Evolutionary conservation across 1,140 invertebrate species (phyloP).

Genomic region (Cephus cinctus): DNA sequence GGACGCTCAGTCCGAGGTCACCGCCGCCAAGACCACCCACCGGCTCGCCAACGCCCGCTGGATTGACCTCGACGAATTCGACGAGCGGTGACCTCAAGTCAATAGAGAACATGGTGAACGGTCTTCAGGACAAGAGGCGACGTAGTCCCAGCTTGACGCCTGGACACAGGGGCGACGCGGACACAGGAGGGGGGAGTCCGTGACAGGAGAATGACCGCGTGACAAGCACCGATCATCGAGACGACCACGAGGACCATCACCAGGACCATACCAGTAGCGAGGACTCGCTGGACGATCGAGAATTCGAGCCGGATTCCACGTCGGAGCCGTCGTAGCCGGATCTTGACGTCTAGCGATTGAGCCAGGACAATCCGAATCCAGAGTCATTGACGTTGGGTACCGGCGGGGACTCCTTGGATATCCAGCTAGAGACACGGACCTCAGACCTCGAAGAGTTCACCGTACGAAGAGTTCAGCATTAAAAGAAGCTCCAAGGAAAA

Average conservation of each 20-base stretch:
- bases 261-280: constrained; percentile 20
- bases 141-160: constrained; percentile 42
- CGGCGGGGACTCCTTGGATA: too few species aligned
- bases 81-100: constrained; percentile 81
- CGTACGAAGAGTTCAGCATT: too few species aligned
- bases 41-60: constrained; percentile 60
- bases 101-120: constrained; percentile 97
- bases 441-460: too few species aligned
- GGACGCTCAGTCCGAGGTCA: constrained; percentile 67
- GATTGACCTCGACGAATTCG: constrained; percentile 36
- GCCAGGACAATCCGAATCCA: too few species aligned
- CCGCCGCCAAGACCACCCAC: constrained; percentile 61
- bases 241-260: constrained; percentile 23
- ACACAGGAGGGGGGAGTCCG: constrained; percentile 50
- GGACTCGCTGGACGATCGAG: constrained; percentile 33
- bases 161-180: constrained; percentile 38
- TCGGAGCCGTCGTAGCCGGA: constrained; percentile 53
- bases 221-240: constrained; percentile 39
- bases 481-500: too few species aligned
- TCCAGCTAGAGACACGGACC: too few species aligned
- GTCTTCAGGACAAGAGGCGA: constrained; percentile 72
- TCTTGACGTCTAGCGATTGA: too few species aligned
- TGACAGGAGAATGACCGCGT: constrained; percentile 52
- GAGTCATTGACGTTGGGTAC: too few species aligned
- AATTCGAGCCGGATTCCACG: constrained; percentile 48